Conservation (phyloP, 2,888 invertebrate genomes). For the Psylliodes chrysocephalus region DNA sequence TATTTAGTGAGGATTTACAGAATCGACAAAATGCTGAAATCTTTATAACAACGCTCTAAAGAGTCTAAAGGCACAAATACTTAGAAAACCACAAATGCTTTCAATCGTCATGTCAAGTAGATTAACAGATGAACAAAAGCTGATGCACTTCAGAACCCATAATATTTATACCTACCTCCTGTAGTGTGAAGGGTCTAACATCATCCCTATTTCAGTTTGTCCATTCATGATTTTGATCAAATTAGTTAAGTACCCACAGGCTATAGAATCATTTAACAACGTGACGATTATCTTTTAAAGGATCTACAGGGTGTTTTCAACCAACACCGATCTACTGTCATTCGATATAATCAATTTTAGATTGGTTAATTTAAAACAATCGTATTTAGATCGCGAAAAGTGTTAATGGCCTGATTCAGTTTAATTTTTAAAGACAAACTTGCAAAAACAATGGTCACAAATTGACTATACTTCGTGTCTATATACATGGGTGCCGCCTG, state of each 20-base stretch:
- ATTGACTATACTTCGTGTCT: no score
- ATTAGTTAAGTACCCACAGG: constrained; percentile 39
- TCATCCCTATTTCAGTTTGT: constrained; percentile 32
- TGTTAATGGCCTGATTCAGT: no score
- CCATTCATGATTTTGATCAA: constrained; percentile 43
- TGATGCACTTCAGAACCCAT: constrained; percentile 42
- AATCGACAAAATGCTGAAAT: constrained; percentile 43
- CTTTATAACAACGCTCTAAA: constrained; percentile 44
- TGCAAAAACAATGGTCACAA: no score
- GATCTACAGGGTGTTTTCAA: neutral
- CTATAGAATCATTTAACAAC: constrained; percentile 35
- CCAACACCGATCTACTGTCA: neutral
- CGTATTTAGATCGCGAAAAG: no score
- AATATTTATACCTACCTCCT: constrained; percentile 45
- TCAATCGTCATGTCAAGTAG: constrained; percentile 45
- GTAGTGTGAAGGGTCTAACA: constrained; percentile 39
- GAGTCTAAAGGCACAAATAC: constrained; percentile 45
- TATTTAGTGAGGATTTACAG: constrained; percentile 40
- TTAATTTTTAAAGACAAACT: no score
- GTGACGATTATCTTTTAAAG: constrained; percentile 35
- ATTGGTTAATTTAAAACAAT: no score
- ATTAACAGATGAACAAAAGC: constrained; percentile 42
- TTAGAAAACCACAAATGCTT: constrained; percentile 44
- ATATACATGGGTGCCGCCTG: no score
- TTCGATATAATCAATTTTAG: no score